These are phyloP conservation scores for Diarsia mendica DNA, from an alignment of 2,888 invertebrate genomes.

Conservation along the genomic window DNA sequence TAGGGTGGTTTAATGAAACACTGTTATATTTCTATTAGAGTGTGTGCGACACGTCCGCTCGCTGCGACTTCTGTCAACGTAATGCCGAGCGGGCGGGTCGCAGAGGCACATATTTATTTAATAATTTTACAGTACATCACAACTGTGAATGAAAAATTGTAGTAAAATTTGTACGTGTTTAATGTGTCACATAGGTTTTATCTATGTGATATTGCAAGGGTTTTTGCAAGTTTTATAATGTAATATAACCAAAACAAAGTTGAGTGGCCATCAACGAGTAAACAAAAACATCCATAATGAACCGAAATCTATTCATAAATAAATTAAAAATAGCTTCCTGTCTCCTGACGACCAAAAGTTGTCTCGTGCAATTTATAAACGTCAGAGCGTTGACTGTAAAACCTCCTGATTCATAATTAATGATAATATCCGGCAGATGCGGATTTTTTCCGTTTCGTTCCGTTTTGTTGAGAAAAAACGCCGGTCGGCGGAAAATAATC, in stretches of 20 bases:
- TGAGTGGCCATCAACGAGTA: conserved; percentile 5
- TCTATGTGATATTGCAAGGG: too few species aligned
- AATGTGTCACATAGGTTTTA: too few species aligned
- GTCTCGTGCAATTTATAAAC: conserved; percentile 79
- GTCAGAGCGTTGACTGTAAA: conserved; percentile 78
- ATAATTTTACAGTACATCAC: too few species aligned
- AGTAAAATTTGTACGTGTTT: too few species aligned
- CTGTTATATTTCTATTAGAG: too few species aligned
- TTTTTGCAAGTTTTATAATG: too few species aligned
- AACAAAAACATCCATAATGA: conserved; percentile 40
- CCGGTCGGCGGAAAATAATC: conserved; percentile 83
- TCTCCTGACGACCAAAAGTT: conserved; percentile 54
- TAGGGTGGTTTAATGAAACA: too few species aligned
- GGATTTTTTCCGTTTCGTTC: conserved; percentile 79
- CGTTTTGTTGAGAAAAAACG: conserved; percentile 78
- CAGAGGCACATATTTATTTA: too few species aligned
- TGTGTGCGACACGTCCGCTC: too few species aligned
- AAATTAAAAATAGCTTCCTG: conserved; percentile 55
- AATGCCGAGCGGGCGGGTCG: too few species aligned
- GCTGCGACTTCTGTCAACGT: too few species aligned
- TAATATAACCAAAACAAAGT: background rate
- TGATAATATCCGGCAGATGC: conserved; percentile 88
- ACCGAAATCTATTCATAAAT: conserved; percentile 56
- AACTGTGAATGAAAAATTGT: too few species aligned
- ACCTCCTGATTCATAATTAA: conserved; percentile 87